phyloP scores from a whole-genome alignment of 2,113 vertebrate species.

The Nasalis larvatus region DNA sequence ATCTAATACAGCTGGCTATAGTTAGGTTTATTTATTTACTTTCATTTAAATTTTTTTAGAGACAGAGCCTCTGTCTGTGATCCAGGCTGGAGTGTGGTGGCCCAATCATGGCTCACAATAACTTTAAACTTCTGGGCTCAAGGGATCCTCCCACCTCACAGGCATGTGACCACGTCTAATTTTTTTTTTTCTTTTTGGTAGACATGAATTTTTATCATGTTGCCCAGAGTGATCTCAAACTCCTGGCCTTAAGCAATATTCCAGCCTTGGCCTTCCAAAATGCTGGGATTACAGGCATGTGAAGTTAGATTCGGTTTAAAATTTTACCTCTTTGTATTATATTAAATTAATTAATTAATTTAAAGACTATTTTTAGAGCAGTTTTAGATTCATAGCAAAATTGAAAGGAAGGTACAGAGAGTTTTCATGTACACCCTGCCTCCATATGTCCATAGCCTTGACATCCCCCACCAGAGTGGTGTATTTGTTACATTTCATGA shows the following conservation, averaged over 20 bases:
- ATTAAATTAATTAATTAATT: background rate
- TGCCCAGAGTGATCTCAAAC: too few relatives aligned
- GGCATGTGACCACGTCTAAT: accelerated
- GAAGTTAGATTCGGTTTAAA: background rate
- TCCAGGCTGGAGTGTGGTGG: too few relatives aligned
- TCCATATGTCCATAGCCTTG: background rate
- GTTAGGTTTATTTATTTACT: background rate
- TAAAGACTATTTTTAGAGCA: background rate
- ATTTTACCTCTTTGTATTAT: background rate
- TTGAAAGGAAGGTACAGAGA: background rate
- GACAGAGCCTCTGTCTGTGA: too few relatives aligned
- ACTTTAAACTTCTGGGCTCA: too few relatives aligned
- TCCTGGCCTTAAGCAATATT: too few relatives aligned
- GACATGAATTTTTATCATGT: too few relatives aligned
- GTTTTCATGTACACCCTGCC: background rate
- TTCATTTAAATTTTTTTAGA: too few relatives aligned
- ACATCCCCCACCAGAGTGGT: background rate
- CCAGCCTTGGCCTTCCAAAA: too few relatives aligned
- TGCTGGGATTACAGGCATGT: too few relatives aligned
- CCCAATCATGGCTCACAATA: too few relatives aligned
- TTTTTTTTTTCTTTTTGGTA: too few relatives aligned
- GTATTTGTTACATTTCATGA: background rate
- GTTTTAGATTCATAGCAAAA: background rate
- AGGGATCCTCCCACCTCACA: too few relatives aligned
- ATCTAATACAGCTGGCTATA: background rate